A percentile compares a stretch with the other conserved stretches of the same genome.
phyloP scores from a whole-genome alignment of 2,113 vertebrate genomes.

The Zosterops japonicus region DNA sequence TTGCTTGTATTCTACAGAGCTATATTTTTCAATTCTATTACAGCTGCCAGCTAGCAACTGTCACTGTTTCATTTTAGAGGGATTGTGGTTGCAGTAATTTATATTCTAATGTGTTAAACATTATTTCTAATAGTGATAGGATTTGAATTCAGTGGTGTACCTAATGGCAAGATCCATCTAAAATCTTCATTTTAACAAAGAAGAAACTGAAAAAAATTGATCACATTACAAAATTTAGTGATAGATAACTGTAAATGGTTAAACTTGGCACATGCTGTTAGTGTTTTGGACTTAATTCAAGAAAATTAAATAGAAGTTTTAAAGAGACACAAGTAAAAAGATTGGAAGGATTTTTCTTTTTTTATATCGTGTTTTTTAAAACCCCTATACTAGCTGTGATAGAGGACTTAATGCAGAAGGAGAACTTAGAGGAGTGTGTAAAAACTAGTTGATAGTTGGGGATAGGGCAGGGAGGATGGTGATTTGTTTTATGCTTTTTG shows the following conservation, averaged over 20 bases:
- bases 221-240: background rate
- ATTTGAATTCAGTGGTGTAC: background rate
- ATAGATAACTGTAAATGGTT: background rate
- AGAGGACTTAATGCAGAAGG: background rate
- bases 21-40: background rate
- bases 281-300: background rate
- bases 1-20: background rate
- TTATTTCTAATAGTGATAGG: background rate
- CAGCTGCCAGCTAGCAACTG: background rate
- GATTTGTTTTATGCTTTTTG: background rate
- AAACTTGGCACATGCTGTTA: background rate
- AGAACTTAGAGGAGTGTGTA: background rate
- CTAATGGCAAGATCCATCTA: background rate
- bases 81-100: background rate
- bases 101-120: background rate
- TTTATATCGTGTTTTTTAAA: background rate
- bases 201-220: background rate
- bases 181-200: background rate
- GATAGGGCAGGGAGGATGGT: fast-evolving
- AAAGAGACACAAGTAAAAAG: background rate
- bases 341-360: background rate
- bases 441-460: background rate
- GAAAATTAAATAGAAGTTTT: background rate
- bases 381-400: background rate
- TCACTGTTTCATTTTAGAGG: background rate